Evolutionary conservation across 2,888 invertebrate genomes (phyloP), one percentile per base, ranked within the genome.

Genomic region (Synergus umbraculus): DNA sequence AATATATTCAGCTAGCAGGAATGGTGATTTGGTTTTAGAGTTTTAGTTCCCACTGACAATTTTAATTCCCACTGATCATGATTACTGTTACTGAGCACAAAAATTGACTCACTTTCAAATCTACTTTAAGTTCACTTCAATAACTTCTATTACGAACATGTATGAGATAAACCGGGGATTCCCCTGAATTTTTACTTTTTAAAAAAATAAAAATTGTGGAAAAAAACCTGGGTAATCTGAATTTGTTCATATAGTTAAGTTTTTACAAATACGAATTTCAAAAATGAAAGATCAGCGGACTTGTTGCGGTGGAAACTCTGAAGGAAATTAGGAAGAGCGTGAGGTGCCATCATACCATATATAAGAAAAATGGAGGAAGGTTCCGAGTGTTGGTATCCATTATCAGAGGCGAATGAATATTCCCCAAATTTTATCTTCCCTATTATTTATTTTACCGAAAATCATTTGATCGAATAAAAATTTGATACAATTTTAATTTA

Each of bases 311-410:
- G 63, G 81, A 79, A 81, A 79, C 79, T 76, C 60, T 82, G n/a
- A 80, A 82, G 83, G 84, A 81, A 78, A 78, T 83, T 81, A 78
- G 87, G 88, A 90, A 84, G 88, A 90, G 91, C 91, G 92, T 92
- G 92, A 92, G 91, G 92, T 92, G 92, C 92, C 92, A 92, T 92
- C 92, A 92, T 92, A 92, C 92, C 92, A 92, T 88, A 91, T 91
- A 90, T 90, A 86, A 89, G 87, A 91, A 73, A 73, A 73, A 91
- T 90, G 88, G 90, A 91, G 87, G 86, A 88, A 88, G 88, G 89
- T 86, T 86, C 88, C 89, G 91, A 91, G 90, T 89, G 91, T 88
- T 91, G 91, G 89, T 89, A 83, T 82, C 60, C 15, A 41, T 58
- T 43, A 37, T 37, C 37, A 37, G 37, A 37, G 37, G 37, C 37